Percentiles rank a stretch among this genome's conserved stretches.
Conservation (phyloP, 1,140 invertebrate species). For the Dinothrombium tinctorium region DNA sequence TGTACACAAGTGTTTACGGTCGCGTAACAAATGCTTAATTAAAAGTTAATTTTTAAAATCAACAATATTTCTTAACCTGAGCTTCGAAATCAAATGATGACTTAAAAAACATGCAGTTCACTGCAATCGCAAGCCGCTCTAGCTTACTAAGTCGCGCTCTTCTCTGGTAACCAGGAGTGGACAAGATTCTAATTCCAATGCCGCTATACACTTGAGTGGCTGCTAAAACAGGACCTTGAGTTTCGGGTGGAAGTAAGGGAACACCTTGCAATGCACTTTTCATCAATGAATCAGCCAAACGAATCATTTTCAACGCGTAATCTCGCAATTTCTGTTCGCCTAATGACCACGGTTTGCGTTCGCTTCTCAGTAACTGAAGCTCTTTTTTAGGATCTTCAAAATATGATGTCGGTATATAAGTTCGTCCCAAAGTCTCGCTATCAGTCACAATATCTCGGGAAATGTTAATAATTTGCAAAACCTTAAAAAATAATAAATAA, state of each 20-base stretch:
- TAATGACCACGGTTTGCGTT: not conserved
- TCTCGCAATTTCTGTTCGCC: not conserved
- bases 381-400: not conserved
- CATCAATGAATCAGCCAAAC: not conserved
- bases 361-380: not conserved
- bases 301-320: not conserved
- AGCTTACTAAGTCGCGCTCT: not conserved
- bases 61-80: no score
- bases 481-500: no score
- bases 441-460: slow-evolving; percentile 1
- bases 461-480: not conserved
- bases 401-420: not conserved
- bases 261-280: not conserved
- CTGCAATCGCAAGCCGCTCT: not conserved
- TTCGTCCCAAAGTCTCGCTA: not conserved
- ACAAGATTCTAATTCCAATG: not conserved
- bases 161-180: not conserved
- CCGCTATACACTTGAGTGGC: not conserved
- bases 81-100: no score
- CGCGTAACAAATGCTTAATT: no score
- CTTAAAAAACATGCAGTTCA: no score
- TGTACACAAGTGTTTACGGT: no score
- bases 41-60: no score
- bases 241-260: not conserved
- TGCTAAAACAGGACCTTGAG: slow-evolving; percentile 1